Evolutionary conservation across 2,113 vertebrate species (phyloP), one percentile per base, ranked within the genome.

Genomic region (Rhinichthys klamathensis): DNA sequence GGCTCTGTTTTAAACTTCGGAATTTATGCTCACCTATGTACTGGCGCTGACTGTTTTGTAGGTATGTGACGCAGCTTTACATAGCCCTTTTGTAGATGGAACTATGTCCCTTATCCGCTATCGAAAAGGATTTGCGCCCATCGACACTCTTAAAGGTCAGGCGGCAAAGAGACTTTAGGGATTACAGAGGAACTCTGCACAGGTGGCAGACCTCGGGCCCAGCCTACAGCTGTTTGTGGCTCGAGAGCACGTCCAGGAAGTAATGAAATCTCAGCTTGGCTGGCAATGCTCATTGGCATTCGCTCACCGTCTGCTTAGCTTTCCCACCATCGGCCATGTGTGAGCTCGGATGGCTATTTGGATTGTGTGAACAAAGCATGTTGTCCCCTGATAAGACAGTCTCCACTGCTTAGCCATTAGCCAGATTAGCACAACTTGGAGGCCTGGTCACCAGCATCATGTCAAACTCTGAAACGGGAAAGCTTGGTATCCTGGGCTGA

Each of bases 261-360:
- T 90, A 91, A 92, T 90, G 51, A 89, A 91, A 91, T 89, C 90
- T 90, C 56, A 35, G 69, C 72, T 38, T 78, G 76, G 76, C 73
- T 16, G 58, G 13, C 10, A 7, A 80, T 56, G 25, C 90, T 94
- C 91, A 94, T 95, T 93, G 93, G 91, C 91, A 95, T 95, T 93
- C 94, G 27, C 87, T 58, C 88, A 72, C 70, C 60, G 75, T 89
- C 38, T 49, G 75, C 86, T 86, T 60, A n/a, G 88, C 7, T 58
- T 60, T 91, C 84, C 87, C 86, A 69, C 89, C 90, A 91, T 90
- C 90, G 41, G 78, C 70, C 49, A 63, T 81, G 86, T 75, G 27
- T 81, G 77, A 51, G 82, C 70, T 72, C 15, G 27, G 56, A 46
- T 82, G n/a, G 41, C 15, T 49, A 35, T 77, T 38, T 38, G 58